Percentiles rank a stretch among this genome's conserved stretches.
phyloP scores from a whole-genome alignment of 2,113 vertebrate genomes.

The Grus americana region DNA sequence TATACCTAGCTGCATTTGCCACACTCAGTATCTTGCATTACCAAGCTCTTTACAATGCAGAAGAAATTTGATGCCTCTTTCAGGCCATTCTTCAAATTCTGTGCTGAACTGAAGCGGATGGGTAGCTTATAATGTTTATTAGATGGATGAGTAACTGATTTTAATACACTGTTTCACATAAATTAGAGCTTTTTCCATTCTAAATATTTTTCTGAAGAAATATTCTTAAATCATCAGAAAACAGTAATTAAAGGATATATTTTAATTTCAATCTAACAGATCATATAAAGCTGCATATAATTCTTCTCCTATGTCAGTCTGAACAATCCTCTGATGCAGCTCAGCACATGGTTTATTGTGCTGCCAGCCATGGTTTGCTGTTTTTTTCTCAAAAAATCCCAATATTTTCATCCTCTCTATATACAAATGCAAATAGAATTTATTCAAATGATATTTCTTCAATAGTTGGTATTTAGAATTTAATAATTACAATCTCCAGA shows the following conservation, averaged over 20 bases:
- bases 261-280: not conserved
- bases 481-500: not conserved
- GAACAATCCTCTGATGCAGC: not conserved
- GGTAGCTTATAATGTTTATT: not conserved
- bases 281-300: not conserved
- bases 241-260: not conserved
- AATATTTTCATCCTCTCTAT: not conserved
- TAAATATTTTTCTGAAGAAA: not conserved
- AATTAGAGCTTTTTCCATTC: not conserved
- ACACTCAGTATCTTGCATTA: constrained; percentile 1
- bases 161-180: not conserved
- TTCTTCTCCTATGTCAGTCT: not conserved
- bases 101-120: not conserved
- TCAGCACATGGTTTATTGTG: not conserved
- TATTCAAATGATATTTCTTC: not conserved
- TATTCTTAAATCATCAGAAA: not conserved
- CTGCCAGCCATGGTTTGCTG: not conserved
- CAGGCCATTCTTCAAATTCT: not conserved
- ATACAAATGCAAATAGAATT: not conserved
- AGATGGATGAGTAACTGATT: not conserved
- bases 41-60: not conserved
- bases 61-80: not conserved
- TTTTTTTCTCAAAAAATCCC: not conserved
- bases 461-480: not conserved
- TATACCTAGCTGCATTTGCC: not conserved